These are phyloP conservation scores for Eremobia ochroleuca DNA, from an alignment of 2,888 invertebrate genomes.

Conservation along the genomic window DNA sequence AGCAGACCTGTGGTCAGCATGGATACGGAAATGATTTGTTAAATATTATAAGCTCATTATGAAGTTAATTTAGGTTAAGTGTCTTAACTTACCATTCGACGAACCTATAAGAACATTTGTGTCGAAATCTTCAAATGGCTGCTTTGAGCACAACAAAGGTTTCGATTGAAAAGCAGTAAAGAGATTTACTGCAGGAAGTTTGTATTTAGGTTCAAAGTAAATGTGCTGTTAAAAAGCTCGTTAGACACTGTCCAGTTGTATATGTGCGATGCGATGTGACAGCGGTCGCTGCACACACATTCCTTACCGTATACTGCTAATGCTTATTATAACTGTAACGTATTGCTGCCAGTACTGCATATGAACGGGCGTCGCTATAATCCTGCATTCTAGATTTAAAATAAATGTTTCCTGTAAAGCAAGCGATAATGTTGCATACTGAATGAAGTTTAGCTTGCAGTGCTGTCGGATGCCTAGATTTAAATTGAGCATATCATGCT, in stretches of 20 bases:
- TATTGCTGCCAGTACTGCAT: conserved; percentile 64
- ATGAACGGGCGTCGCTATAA: conserved; percentile 48
- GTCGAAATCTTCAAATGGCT: conserved; percentile 18
- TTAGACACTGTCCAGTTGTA: conserved; percentile 68
- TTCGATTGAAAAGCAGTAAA: conserved; percentile 36
- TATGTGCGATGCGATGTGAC: conserved; percentile 48
- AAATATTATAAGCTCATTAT: conserved; percentile 16
- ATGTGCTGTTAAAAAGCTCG: conserved; percentile 67
- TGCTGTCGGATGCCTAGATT: conserved; percentile 44
- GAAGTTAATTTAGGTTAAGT: conserved; percentile 30
- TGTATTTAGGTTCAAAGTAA: conserved; percentile 70
- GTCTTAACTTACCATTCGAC: not conserved
- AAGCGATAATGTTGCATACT: conserved; percentile 44
- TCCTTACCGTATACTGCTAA: conserved; percentile 76
- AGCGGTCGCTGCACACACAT: conserved; percentile 70
- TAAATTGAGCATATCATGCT: conserved; percentile 49
- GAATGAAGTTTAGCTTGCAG: conserved; percentile 30
- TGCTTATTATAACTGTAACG: conserved; percentile 80
- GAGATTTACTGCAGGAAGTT: conserved; percentile 64
- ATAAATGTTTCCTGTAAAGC: conserved; percentile 56
- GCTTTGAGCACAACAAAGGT: conserved; percentile 32
- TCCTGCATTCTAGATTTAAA: conserved; percentile 53
- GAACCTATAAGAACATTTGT: not conserved
- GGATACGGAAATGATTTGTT: conserved; percentile 6
- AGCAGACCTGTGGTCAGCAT: not conserved